Conservation (phyloP, 2,888 invertebrate species). For the Chloroclysta siterata region DNA sequence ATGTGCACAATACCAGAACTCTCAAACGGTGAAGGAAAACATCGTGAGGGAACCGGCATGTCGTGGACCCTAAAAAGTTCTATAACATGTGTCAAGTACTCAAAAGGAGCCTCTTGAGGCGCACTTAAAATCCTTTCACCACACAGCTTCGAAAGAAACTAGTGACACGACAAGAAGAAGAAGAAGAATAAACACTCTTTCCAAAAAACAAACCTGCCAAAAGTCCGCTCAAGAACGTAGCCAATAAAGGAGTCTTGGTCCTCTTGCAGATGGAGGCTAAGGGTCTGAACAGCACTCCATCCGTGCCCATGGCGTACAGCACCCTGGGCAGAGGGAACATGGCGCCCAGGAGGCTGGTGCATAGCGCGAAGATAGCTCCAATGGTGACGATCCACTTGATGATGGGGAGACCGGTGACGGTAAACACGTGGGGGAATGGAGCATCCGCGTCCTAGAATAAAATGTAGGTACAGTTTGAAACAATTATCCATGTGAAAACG, state of each 20-base stretch:
- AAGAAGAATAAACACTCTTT: background rate
- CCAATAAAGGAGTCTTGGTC: constrained; percentile 92
- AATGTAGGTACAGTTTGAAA: background rate
- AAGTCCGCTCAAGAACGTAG: constrained; percentile 90
- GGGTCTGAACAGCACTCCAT: constrained; percentile 92
- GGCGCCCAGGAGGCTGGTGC: constrained; percentile 93
- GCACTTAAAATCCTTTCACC: no score
- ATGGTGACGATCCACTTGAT: constrained; percentile 96
- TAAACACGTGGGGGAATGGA: constrained; percentile 94
- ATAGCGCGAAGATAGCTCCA: constrained; percentile 96
- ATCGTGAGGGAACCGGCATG: no score
- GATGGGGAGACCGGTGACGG: constrained; percentile 89
- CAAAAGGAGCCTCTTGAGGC: no score
- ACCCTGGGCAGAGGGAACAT: constrained; percentile 95
- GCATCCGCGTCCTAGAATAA: constrained; percentile 89
- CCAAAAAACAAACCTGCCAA: constrained; percentile 85
- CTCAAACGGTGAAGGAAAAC: no score
- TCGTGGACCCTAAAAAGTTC: no score
- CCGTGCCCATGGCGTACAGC: constrained; percentile 95
- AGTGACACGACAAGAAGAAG: no score
- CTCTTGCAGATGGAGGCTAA: constrained; percentile 88
- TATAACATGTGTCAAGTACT: no score
- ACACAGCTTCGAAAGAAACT: no score
- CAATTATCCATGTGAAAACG: no score
- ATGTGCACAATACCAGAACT: no score